These are phyloP conservation scores for Thamnophis sirtalis DNA, from an alignment of 2,113 vertebrate species.

Conservation along the genomic window DNA sequence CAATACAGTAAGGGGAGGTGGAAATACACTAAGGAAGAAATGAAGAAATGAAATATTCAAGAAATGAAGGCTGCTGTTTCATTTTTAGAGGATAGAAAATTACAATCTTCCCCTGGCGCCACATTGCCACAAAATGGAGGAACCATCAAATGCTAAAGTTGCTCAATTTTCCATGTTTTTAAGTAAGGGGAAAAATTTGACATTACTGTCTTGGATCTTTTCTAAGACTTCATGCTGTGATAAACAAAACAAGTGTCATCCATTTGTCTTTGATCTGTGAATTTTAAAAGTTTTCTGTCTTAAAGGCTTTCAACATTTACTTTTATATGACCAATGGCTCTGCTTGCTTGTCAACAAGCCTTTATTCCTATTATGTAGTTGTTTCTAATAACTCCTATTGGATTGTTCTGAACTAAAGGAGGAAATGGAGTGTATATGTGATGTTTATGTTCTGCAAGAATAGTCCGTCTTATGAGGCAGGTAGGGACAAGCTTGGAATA, in stretches of 20 bases:
- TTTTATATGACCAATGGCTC: not conserved
- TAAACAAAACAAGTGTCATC: slow-evolving; percentile 60
- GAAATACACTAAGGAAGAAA: not conserved
- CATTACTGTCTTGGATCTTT: slow-evolving; percentile 71
- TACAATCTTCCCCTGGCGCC: slow-evolving; percentile 48
- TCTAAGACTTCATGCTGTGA: slow-evolving; percentile 54
- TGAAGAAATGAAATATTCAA: not conserved
- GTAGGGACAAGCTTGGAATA: not conserved
- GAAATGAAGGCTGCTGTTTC: not conserved
- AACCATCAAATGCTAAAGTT: slow-evolving; percentile 56
- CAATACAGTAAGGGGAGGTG: not conserved
- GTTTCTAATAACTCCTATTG: slow-evolving; percentile 16
- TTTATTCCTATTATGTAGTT: slow-evolving; percentile 21
- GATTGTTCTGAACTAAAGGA: slow-evolving; percentile 23
- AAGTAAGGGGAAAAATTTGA: not conserved
- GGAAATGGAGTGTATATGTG: slow-evolving; percentile 17
- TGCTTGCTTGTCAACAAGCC: not conserved
- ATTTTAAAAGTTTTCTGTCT: slow-evolving; percentile 51
- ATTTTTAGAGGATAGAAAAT: rapidly evolving
- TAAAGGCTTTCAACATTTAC: slow-evolving; percentile 4
- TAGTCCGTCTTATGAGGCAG: not conserved
- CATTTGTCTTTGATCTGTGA: slow-evolving; percentile 61
- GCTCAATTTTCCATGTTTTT: slow-evolving; percentile 39
- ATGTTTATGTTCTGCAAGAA: not conserved
- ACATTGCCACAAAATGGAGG: slow-evolving; percentile 55